A percentile compares a stretch with the other conserved stretches of the same genome.
Conservation (phyloP, 2,797 vertebrate genomes). For the Saxicola maurus region DNA sequence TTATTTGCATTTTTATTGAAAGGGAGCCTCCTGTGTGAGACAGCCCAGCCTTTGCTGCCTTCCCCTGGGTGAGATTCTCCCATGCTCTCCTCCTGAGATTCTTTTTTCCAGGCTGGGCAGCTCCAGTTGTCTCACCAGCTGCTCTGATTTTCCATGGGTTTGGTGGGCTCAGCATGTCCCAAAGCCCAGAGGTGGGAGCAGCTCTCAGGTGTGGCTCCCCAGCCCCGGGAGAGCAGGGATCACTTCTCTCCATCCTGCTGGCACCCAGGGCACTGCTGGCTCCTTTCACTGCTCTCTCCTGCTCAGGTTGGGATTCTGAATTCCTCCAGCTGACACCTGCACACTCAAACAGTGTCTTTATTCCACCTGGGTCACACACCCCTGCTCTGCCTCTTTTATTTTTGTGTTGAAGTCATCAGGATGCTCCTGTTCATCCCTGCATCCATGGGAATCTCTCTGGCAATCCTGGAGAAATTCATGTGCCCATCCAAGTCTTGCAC, state of each 20-base stretch:
- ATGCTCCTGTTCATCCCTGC: not conserved
- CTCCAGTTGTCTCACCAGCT: not conserved
- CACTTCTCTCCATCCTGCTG: not conserved
- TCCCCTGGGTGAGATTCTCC: not conserved
- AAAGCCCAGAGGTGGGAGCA: not conserved
- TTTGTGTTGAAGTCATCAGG: not conserved
- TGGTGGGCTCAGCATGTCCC: not conserved
- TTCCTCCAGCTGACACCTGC: not conserved
- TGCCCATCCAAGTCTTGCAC: not conserved
- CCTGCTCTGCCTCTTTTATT: not conserved
- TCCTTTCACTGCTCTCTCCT: accelerated
- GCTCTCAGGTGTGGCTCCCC: not conserved
- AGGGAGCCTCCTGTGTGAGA: not conserved
- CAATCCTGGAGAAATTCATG: not conserved
- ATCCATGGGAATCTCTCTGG: not conserved
- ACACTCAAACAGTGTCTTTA: not conserved
- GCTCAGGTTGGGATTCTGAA: not conserved
- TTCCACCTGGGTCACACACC: not conserved
- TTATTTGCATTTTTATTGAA: not conserved
- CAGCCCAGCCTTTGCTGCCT: not conserved
- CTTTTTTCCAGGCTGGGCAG: no score
- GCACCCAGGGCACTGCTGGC: not conserved
- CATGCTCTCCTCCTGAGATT: not conserved
- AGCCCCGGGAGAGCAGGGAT: not conserved
- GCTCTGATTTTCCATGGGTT: not conserved